Percentiles rank a stretch among this genome's conserved stretches.
These are phyloP conservation scores for Hirundichthys speculiger DNA, from an alignment of 2,113 vertebrate genomes.

Conservation along the genomic window DNA sequence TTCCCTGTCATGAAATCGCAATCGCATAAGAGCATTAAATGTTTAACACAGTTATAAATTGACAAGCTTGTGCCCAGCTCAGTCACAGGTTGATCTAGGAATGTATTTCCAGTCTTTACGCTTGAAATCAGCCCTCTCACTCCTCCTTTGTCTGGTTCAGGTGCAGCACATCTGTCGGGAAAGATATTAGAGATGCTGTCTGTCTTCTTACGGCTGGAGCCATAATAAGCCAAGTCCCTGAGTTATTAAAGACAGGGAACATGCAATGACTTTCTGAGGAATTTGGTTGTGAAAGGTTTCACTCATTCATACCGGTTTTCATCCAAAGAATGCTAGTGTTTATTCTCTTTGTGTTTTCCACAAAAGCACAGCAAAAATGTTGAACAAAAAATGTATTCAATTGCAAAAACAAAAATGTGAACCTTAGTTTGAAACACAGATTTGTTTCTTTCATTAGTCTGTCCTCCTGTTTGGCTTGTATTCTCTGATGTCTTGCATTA, in stretches of 20 bases:
- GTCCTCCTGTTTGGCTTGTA: too few species aligned
- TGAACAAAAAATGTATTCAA: too few species aligned
- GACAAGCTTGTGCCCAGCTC: slow-evolving; percentile 59
- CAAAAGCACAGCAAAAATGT: too few species aligned
- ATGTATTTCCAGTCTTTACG: slow-evolving; percentile 42
- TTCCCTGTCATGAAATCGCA: slow-evolving; percentile 70
- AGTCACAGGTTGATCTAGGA: slow-evolving; percentile 31
- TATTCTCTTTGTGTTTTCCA: too few species aligned
- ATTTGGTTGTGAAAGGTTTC: too few species aligned
- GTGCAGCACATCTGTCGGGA: slow-evolving; percentile 3
- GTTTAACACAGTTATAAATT: slow-evolving; percentile 78
- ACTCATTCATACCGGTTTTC: too few species aligned
- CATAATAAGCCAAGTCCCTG: slow-evolving; percentile 52
- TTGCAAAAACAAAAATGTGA: too few species aligned
- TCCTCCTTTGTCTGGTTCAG: slow-evolving; percentile 30
- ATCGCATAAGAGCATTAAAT: slow-evolving; percentile 70
- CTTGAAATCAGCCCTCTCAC: slow-evolving; percentile 49
- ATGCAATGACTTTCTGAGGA: slow-evolving; percentile 32
- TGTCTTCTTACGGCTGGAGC: slow-evolving; percentile 24
- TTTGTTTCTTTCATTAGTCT: too few species aligned
- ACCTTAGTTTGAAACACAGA: too few species aligned
- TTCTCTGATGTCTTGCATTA: slow-evolving; percentile 3
- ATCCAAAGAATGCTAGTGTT: too few species aligned
- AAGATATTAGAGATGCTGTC: slow-evolving; percentile 11
- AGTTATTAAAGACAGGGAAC: slow-evolving; percentile 10